Conservation (phyloP, 2,888 invertebrate genomes). For the Polydrusus pterygomalis region DNA sequence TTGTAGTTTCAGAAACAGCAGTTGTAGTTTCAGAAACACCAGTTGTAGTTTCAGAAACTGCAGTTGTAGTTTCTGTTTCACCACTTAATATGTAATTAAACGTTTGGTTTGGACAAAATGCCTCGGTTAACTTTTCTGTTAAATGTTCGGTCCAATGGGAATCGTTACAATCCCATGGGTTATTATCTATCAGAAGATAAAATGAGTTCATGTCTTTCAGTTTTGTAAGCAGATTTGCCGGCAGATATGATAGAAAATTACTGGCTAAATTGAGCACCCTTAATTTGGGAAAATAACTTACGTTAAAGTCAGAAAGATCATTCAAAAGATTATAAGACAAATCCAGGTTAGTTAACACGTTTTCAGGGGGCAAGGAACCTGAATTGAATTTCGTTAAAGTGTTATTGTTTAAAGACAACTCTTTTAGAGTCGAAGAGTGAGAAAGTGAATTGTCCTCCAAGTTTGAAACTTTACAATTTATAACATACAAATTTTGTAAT, state of each 20-base stretch:
- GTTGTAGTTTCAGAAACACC: too few species aligned
- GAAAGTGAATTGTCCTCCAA: slow-evolving; percentile 53
- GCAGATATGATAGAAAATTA: slow-evolving; percentile 57
- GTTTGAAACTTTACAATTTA: slow-evolving; percentile 42
- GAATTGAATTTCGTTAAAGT: slow-evolving; percentile 50
- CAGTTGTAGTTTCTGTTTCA: neutral
- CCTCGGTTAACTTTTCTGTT: slow-evolving; percentile 33
- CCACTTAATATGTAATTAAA: slow-evolving; percentile 10
- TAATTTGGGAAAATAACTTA: slow-evolving; percentile 55
- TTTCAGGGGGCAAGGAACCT: slow-evolving; percentile 38
- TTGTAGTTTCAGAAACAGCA: neutral
- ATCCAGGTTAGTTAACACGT: slow-evolving; percentile 50
- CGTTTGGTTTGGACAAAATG: slow-evolving; percentile 51
- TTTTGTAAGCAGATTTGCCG: slow-evolving; percentile 52
- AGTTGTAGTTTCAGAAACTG: neutral
- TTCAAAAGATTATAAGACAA: slow-evolving; percentile 58
- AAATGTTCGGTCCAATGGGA: slow-evolving; percentile 51
- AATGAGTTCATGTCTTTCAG: slow-evolving; percentile 55
- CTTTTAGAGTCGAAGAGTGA: slow-evolving; percentile 33
- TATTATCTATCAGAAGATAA: slow-evolving; percentile 57
- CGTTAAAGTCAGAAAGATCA: slow-evolving; percentile 57
- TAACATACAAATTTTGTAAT: slow-evolving; percentile 52
- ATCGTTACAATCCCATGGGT: slow-evolving; percentile 59
- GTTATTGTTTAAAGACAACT: slow-evolving; percentile 54
- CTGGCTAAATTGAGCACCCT: slow-evolving; percentile 57